These are phyloP conservation scores for Microplitis demolitor DNA, from an alignment of 1,140 invertebrate genomes.

Conservation along the genomic window DNA sequence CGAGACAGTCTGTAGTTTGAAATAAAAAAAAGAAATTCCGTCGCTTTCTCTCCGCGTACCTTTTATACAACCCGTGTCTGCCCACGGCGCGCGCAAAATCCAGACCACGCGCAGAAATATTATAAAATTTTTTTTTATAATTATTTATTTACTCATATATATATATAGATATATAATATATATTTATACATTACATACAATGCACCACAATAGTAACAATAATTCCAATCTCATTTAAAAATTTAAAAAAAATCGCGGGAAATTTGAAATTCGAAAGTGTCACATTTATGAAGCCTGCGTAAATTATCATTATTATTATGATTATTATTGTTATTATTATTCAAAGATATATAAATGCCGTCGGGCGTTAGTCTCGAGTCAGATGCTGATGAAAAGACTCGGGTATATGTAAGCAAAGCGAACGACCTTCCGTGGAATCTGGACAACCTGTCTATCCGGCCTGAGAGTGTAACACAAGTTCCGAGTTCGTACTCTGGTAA, in stretches of 20 bases:
- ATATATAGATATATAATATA: too few relatives aligned
- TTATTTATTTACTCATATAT: too few relatives aligned
- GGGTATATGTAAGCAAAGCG: constrained; percentile 54
- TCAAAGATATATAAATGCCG: constrained; percentile 49
- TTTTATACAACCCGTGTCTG: neutral
- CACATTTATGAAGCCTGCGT: too few relatives aligned
- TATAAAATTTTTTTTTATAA: neutral
- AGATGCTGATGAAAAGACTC: too few relatives aligned
- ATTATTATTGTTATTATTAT: neutral
- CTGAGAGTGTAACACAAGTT: constrained; percentile 25
- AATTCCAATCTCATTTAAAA: too few relatives aligned
- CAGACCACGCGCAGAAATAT: neutral
- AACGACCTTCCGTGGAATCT: constrained; percentile 64
- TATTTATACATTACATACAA: too few relatives aligned
- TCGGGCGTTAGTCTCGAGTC: constrained; percentile 34
- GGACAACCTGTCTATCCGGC: constrained; percentile 61
- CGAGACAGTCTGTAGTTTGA: too few relatives aligned
- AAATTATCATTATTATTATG: too few relatives aligned
- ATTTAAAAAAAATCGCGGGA: too few relatives aligned
- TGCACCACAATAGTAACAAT: too few relatives aligned
- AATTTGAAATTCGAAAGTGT: too few relatives aligned
- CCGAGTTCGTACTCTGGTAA: constrained; percentile 9
- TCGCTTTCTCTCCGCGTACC: constrained; percentile 1
- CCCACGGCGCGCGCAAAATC: neutral
- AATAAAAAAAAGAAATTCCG: constrained; percentile 5